phyloP scores from a whole-genome alignment of 2,797 vertebrate genomes.

The Rhinogobio ventralis region DNA sequence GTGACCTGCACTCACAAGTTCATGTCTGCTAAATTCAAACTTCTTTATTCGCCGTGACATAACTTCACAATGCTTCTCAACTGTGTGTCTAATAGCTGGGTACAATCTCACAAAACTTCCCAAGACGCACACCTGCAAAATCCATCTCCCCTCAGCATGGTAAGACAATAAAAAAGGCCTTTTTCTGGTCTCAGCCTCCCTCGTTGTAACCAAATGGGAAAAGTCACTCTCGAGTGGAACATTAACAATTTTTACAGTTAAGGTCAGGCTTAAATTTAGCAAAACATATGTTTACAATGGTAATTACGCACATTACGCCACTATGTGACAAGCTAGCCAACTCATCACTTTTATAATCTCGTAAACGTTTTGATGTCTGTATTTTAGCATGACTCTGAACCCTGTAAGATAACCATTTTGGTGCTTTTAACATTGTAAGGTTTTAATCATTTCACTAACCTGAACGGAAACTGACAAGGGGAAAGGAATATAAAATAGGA shows the following conservation, averaged over 20 bases:
- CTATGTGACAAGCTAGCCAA: conserved; percentile 57
- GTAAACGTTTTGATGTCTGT: conserved; percentile 72
- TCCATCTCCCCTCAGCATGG: conserved; percentile 56
- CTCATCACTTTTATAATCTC: conserved; percentile 58
- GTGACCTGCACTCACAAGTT: conserved; percentile 36
- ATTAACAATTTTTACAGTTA: conserved; percentile 65
- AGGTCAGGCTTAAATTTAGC: conserved; percentile 67
- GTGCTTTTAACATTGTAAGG: conserved; percentile 54
- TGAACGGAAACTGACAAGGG: conserved; percentile 65
- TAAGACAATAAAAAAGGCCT: conserved; percentile 55
- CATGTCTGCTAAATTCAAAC: conserved; percentile 19
- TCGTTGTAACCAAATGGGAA: conserved; percentile 61
- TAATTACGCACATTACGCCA: conserved; percentile 62
- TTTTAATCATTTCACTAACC: conserved; percentile 71
- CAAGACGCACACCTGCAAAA: conserved; percentile 60
- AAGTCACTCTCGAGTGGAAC: conserved; percentile 53
- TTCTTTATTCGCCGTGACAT: conserved; percentile 10
- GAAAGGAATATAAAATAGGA: conserved; percentile 63
- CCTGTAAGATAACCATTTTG: conserved; percentile 53
- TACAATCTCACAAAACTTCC: conserved; percentile 51
- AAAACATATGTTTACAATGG: conserved; percentile 64
- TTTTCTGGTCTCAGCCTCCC: conserved; percentile 45
- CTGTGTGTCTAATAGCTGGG: conserved; percentile 58
- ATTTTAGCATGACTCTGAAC: conserved; percentile 65
- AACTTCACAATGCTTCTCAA: conserved; percentile 39